Evolutionary conservation across 2,113 vertebrate genomes (phyloP).

Genomic region (Eretmochelys imbricata): DNA sequence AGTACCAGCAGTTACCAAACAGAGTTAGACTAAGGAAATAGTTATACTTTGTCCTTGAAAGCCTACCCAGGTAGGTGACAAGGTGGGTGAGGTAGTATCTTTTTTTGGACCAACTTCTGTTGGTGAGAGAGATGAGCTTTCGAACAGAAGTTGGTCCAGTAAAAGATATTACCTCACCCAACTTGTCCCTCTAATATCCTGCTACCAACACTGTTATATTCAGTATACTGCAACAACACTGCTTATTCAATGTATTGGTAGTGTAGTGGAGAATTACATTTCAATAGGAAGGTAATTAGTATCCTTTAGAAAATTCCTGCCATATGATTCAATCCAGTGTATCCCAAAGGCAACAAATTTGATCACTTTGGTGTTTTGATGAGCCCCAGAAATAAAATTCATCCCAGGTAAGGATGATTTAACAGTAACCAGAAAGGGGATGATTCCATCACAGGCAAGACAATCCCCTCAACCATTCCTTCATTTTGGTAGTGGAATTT

Average conservation of each 20-base stretch:
- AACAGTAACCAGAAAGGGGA: background rate
- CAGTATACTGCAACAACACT: background rate
- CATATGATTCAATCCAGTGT: background rate
- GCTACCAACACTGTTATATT: background rate
- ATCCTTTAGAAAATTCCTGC: background rate
- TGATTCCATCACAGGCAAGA: background rate
- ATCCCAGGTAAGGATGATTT: background rate
- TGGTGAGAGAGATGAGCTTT: background rate
- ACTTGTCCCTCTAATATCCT: background rate
- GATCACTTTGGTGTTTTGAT: background rate
- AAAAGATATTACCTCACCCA: background rate
- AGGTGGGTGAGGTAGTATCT: background rate
- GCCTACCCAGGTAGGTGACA: no score
- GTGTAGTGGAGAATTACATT: background rate
- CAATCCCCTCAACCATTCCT: background rate
- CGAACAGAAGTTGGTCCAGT: background rate
- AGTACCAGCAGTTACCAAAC: background rate
- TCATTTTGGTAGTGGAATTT: background rate
- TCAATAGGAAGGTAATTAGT: background rate
- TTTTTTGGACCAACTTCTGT: background rate
- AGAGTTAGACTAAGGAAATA: background rate
- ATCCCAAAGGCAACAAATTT: background rate
- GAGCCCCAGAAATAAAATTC: accelerated
- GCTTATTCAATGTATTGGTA: background rate
- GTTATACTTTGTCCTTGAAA: background rate